Evolutionary conservation across 2,888 invertebrate species (phyloP), one percentile per base, ranked within the genome.

Genomic region (Hipparchia semele): DNA sequence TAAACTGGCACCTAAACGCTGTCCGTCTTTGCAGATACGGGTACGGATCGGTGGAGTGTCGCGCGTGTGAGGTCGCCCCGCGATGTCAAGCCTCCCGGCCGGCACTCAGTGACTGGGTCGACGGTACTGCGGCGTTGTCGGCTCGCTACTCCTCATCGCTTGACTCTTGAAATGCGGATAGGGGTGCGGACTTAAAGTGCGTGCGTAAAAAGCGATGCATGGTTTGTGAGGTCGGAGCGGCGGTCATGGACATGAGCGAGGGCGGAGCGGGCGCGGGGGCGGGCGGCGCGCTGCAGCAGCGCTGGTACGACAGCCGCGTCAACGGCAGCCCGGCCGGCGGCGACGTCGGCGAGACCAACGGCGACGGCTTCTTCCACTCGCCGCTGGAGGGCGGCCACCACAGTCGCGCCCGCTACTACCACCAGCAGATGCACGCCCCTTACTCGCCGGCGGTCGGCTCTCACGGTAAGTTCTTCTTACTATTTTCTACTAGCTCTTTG

Each of bases 381-480:
- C 94, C 91, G 88, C 90, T 90, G 78, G 94, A 94, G 83, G 92
- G 92, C 89, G 94, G 90, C 84, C 94, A 94, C 84, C 92, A 94
- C 84, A 91, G 94, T 84, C 89, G 94, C 83, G 93, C 94, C 78
- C 91, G 94, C 75, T 94, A 94, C 89, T 94, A 94, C 90, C 94
- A 94, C 81, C 94, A 94, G 84, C 94, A 94, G 82, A 94, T 94
- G 94, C 94, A 94, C 86, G 91, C 91, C 80, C 94, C 94, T 79
- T 94, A 94, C 85, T 94, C 94, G 75, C 88, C 94, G 73, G 94
- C 94, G 72, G 94, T 94, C 82, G 87, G 92, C 77, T 94, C 94
- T 76, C 94, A 94, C 82, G 94, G 94, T 94, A 80, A 91, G 94
- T 76, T n/a, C 60, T n/a, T 79, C 59, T 46, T 12, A n/a, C 45